Conservation (phyloP, 2,797 vertebrate genomes). For the Anomalospiza imberbis region DNA sequence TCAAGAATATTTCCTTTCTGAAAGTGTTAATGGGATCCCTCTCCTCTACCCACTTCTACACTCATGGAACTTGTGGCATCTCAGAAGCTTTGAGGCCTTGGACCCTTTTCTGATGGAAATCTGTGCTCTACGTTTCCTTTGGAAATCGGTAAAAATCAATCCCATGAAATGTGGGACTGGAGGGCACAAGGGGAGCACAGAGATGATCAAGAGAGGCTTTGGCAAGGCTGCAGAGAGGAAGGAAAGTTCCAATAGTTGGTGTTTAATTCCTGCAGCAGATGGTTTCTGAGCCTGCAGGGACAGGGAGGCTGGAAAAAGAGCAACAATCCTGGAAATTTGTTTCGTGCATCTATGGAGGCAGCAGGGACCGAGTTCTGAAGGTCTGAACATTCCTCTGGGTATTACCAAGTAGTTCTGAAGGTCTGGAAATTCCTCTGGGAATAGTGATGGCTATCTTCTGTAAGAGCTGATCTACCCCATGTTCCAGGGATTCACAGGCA, state of each 20-base stretch:
- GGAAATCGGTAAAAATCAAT: neutral
- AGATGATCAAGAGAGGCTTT: rapidly evolving
- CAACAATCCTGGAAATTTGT: neutral
- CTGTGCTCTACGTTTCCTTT: rapidly evolving
- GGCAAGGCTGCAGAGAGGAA: neutral
- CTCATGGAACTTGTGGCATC: neutral
- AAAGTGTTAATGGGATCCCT: neutral
- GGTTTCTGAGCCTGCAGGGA: neutral
- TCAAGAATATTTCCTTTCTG: neutral
- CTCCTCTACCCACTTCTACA: neutral
- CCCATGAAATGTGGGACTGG: neutral
- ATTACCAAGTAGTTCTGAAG: neutral
- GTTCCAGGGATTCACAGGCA: neutral
- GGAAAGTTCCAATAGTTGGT: neutral
- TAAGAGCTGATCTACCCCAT: neutral
- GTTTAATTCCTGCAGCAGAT: neutral
- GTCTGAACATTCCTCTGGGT: neutral
- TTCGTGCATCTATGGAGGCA: neutral
- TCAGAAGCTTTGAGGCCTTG: neutral
- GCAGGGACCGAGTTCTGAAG: neutral
- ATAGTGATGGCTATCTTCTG: rapidly evolving
- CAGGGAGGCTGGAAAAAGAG: neutral
- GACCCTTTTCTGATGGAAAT: neutral
- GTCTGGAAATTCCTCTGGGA: neutral
- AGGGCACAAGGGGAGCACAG: neutral